Base-by-base conservation (phyloP, 2,113 vertebrate species). In the Corythornis madagascariensis region DNA sequence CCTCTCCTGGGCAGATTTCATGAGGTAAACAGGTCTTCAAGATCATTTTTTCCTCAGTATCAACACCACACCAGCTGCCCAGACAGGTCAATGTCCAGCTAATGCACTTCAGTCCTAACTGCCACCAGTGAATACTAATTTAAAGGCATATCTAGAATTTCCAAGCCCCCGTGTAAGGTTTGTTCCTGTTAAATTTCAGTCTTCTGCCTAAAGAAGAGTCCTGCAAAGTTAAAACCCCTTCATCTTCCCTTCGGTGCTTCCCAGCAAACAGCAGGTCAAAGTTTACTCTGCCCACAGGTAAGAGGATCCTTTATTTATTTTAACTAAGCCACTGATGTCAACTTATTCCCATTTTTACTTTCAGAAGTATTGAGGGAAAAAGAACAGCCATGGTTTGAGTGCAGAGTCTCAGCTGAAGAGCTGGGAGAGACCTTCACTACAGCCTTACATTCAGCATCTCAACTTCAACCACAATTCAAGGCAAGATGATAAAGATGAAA, bases 201-300 rank as follows among this genome's bases (percentile, higher is more conserved):
- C 17, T 50, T 48, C 28, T 2, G 1, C 50, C 52, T 31, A 13
- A 20, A 42, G 40, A 50, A 4, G 15, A 22, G 16, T 8, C 38
- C 31, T 11, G 29, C 31, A 19, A 11, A 66, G 14, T 4, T 6
- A 66, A 50, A 52, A 38, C 1, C 11, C 38, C 74, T 26, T 24
- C 12, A 2, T 42, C 35, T 24, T 13, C 57, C 13, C 15, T 3
- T 8, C 0, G 0, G 7, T 11, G 7, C 53, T 45, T 26, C 47
- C 24, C 66, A 50, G 20, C 40, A 11, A 59, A 29, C 18, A 24
- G 10, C 56, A 66, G 48, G 13, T 17, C 47, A n/a, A 18, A 28
- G 35, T 14, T 65, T 15, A 1, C 33, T 26, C 43, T 9, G 16
- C 2, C 38, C n/a, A 9, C 24, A 66, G 21, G 13, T 29, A 55